A percentile compares a stretch with the other conserved stretches of the same genome.
Conservation (phyloP, 2,797 vertebrate genomes). For the Chloroceryle inda region DNA sequence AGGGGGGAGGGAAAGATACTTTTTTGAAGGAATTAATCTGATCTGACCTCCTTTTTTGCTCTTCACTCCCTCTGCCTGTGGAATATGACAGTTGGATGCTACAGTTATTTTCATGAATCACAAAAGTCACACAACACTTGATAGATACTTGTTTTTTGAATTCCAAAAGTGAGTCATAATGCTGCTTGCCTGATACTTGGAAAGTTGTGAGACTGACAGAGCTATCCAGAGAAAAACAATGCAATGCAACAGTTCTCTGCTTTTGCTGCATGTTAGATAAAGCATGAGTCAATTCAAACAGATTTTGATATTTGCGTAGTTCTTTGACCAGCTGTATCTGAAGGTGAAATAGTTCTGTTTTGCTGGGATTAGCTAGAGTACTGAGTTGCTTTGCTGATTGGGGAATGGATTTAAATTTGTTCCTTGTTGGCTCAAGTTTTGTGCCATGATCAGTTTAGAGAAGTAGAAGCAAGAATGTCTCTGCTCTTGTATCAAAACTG, state of each 20-base stretch:
- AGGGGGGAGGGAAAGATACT: neutral
- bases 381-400: neutral
- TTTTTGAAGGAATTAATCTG: neutral
- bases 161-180: conserved; percentile 51
- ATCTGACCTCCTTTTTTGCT: neutral
- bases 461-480: neutral
- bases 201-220: neutral
- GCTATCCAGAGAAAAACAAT: conserved; percentile 39
- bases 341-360: neutral
- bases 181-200: conserved; percentile 5
- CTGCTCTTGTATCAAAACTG: neutral
- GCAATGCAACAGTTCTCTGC: conserved; percentile 10
- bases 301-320: neutral
- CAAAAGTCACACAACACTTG: conserved; percentile 3
- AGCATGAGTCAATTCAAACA: neutral
- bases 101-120: neutral
- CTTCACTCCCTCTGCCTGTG: neutral
- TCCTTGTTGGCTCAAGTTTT: neutral
- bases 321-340: neutral
- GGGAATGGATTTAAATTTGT: neutral
- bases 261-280: neutral
- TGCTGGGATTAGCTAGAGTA: neutral
- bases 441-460: accelerated
- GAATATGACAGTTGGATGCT: neutral
- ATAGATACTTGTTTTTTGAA: conserved; percentile 11